Conservation (phyloP, 2,888 invertebrate species). For the Quadroppia sp. region DNA sequence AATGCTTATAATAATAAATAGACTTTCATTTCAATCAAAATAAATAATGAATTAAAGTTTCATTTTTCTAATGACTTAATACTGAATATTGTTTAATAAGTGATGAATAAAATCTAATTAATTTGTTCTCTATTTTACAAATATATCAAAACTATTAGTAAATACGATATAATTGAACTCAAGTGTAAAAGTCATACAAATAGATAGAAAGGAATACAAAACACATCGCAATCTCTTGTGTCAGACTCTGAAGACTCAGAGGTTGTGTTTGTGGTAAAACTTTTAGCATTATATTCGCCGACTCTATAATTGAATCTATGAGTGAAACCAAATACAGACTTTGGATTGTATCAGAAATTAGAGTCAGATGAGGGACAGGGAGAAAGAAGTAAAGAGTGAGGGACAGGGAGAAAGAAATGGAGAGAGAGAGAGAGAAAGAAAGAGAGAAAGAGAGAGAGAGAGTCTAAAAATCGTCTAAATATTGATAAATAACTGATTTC, state of each 20-base stretch:
- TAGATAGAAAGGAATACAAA: constrained; percentile 5
- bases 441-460: no score
- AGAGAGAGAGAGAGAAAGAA: constrained; percentile 8
- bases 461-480: no score
- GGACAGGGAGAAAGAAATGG: not conserved
- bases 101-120: no score
- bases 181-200: constrained; percentile 3
- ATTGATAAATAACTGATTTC: no score
- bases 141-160: not conserved
- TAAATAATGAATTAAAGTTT: no score
- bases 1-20: no score
- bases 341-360: not conserved
- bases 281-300: not conserved
- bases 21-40: not conserved
- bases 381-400: constrained; percentile 19
- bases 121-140: not conserved
- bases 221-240: constrained; percentile 8
- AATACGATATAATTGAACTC: not conserved
- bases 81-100: no score
- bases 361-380: constrained; percentile 22
- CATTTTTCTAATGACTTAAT: no score
- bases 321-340: constrained; percentile 15
- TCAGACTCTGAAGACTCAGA: not conserved
- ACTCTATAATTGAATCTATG: constrained; percentile 35
- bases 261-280: constrained; percentile 2